Evolutionary conservation across 2,113 vertebrate species (phyloP).

Genomic region (Haemorhous mexicanus): DNA sequence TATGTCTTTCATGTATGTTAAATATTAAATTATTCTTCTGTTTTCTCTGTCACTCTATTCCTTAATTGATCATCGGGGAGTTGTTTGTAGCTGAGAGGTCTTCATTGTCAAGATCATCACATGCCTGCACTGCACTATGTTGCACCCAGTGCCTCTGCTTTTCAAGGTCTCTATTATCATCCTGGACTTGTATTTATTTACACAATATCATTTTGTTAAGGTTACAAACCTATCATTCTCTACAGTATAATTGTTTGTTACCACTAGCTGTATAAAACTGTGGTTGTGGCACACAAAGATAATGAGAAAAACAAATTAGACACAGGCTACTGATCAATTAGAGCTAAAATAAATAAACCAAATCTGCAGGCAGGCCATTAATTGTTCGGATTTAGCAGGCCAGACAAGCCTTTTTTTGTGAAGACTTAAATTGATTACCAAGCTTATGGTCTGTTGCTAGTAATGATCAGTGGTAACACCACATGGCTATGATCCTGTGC

Average conservation of each 20-base stretch:
- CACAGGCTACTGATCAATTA: not conserved
- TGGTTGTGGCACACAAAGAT: not conserved
- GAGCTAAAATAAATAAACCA: not conserved
- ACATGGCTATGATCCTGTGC: not conserved
- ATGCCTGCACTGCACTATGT: too few relatives aligned
- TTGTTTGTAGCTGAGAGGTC: not conserved
- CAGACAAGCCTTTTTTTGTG: not conserved
- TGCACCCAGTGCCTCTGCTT: not conserved
- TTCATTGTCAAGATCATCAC: not conserved
- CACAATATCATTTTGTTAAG: not conserved
- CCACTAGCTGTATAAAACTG: not conserved
- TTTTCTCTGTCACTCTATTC: not conserved
- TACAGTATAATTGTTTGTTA: not conserved
- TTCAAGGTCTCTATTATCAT: not conserved
- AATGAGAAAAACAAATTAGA: not conserved
- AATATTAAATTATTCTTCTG: not conserved
- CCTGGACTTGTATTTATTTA: not conserved
- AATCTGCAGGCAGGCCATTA: not conserved
- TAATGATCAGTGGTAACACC: rapidly evolving
- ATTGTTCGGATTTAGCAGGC: not conserved
- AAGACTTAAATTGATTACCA: not conserved
- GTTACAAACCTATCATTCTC: not conserved
- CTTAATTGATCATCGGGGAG: rapidly evolving
- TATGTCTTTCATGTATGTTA: not conserved
- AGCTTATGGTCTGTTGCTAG: not conserved